phyloP scores from a whole-genome alignment of 2,888 invertebrate species.

The Portevinia maculata region DNA sequence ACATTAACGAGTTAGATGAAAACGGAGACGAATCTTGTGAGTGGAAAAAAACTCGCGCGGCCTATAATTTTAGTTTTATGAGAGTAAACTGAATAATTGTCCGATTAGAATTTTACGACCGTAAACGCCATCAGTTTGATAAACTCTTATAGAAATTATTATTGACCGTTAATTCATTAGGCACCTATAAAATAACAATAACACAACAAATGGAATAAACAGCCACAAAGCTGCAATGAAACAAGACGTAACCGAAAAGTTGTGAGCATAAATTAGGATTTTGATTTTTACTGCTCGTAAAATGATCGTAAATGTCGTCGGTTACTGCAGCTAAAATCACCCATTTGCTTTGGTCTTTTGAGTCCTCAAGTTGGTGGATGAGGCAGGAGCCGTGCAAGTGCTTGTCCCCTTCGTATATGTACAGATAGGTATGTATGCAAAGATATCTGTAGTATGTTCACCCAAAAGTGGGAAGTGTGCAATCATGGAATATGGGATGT shows the following conservation, averaged over 20 bases:
- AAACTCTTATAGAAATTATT: constrained; percentile 51
- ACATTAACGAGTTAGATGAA: background rate
- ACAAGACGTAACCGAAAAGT: constrained; percentile 68
- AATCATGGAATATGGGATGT: constrained; percentile 72
- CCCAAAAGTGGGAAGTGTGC: constrained; percentile 52
- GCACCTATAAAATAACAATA: constrained; percentile 63
- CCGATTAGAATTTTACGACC: constrained; percentile 52
- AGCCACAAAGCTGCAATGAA: constrained; percentile 47
- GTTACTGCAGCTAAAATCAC: constrained; percentile 83
- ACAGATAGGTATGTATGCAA: background rate
- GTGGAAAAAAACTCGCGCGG: background rate
- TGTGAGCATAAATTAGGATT: constrained; percentile 76
- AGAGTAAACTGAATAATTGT: constrained; percentile 61
- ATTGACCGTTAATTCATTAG: constrained; percentile 61
- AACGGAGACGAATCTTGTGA: constrained; percentile 10
- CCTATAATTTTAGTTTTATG: constrained; percentile 31
- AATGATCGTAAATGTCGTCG: constrained; percentile 83
- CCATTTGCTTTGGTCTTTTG: constrained; percentile 79
- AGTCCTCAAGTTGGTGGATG: constrained; percentile 77
- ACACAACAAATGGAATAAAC: constrained; percentile 25
- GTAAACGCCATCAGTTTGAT: constrained; percentile 3
- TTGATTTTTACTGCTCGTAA: constrained; percentile 83
- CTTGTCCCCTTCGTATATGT: constrained; percentile 13
- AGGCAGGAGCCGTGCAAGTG: constrained; percentile 7
- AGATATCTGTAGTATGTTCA: constrained; percentile 11